Evolutionary conservation across 2,113 vertebrate species (phyloP), one percentile per base, ranked within the genome.

Genomic region (Pyxicephalus adspersus): DNA sequence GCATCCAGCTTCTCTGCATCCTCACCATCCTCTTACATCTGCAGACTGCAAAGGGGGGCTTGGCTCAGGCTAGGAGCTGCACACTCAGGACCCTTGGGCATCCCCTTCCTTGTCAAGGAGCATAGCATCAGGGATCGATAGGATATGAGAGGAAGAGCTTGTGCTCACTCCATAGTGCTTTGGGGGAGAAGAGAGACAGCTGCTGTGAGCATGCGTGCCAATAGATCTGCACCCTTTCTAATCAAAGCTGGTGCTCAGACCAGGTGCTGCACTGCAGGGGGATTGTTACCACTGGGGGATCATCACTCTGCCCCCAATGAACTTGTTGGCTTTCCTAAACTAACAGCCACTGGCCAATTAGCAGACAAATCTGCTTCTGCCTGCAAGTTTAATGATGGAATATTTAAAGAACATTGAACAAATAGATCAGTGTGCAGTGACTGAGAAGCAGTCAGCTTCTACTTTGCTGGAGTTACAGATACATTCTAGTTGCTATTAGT

Each of bases 241-340:
- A 75, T 29, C 70, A 75, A 25, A 20, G 38, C 52, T 75, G 38
- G 52, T 65, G 29, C 54, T 66, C 17, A 31, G 51, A 57, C 63
- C 70, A 82, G 68, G 61, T 75, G 80, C 45, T 82, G 80, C 80
- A 75, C 80, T 75, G 80, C 80, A 75, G 80, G 63, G 71, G 60
- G 72, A 34, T 25, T 65, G 80, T 75, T 82, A 82, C 60, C 60
- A 6, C 55, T n/a, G 18, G 66, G 29, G 29, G 4, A 61, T 18
- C 16, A n/a, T 61, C 20, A 22, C 13, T 75, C 31, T 45, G 22
- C 13, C 8, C 9, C 38, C 5, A 50, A 23, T n/a, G 57, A 72
- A 80, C 19, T 64, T 23, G 55, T 2, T 61, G 19, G 57, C 2
- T 58, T 60, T 38, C 26, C 20, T 31, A 58, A 73, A 31, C 54